Base-by-base conservation (phyloP, 1,140 invertebrate species). In the Myzus persicae region DNA sequence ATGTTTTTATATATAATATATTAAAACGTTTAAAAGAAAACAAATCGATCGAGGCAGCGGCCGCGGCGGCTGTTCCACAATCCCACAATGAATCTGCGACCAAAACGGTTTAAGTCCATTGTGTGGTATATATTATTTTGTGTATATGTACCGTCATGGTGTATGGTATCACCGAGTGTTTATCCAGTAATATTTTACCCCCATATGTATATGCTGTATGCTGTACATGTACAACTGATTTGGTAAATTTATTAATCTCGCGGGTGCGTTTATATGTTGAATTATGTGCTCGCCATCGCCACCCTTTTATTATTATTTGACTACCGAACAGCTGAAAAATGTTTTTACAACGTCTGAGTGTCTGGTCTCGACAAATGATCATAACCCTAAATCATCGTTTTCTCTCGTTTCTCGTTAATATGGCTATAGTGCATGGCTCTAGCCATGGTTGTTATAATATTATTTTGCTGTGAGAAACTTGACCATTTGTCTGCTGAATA, bases 281-380 rank as follows among this genome's bases (percentile, higher is more conserved):
- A 51, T 89, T 89, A 89, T 89, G 87, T 20, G 87, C 48, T 89
- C 31, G 22, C 87, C 87, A 89, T 51, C 18, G 87, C 87, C 87
- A 89, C 46, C 87, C 42, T 89, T 89, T 88, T 85, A 85, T 89
- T 87, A 87, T 89, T 89, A 89, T 48, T 89, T 89, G 44, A 51
- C 88, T 59, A 90, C 88, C 38, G 88, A 90, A 90, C 88, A 90
- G 88, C 88, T 90, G 88, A 90, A 90, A 90, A 90, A 90, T 59
- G 88, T 90, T 90, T 59, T 90, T 90, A 90, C 88, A 59, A 59
- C 26, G 88, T 90, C 88, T 59, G 88, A 54, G 48, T 51, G n/a
- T 88, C 7, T 88, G 42, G 85, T 87, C 85, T 89, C 46, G 87
- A 40, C 88, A 42, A 90, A 90, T 59, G 36, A 59, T 90, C 48